Evolutionary conservation across 2,113 vertebrate species (phyloP).

Genomic region (Hypocryptadius cinnamomeus): DNA sequence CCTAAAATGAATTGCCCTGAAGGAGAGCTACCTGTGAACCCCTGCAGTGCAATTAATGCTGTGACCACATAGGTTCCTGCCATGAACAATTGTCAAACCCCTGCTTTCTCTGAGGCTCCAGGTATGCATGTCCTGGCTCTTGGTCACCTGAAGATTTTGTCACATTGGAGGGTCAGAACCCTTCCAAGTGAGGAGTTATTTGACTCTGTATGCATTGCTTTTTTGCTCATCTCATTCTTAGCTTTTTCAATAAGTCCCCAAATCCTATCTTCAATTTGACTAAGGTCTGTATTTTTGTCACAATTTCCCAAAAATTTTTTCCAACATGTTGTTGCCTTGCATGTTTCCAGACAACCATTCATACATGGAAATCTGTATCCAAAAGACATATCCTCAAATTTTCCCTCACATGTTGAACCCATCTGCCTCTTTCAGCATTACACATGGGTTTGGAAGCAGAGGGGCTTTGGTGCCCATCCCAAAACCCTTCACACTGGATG

Average conservation of each 20-base stretch:
- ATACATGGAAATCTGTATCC: neutral
- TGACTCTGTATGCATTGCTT: neutral
- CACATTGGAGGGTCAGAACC: neutral
- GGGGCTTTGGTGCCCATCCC: neutral
- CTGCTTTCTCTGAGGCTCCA: neutral
- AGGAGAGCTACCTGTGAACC: neutral
- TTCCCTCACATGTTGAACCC: fast-evolving
- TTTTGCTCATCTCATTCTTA: neutral
- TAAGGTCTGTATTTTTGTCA: neutral
- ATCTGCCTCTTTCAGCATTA: neutral
- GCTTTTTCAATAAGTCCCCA: neutral
- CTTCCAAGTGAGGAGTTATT: neutral
- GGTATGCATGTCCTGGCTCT: neutral
- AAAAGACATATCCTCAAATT: neutral
- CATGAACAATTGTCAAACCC: neutral
- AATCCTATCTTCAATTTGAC: neutral
- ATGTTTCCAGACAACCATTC: neutral
- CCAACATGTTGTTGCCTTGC: neutral
- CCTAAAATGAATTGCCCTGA: neutral
- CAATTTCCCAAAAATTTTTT: neutral
- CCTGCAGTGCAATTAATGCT: neutral
- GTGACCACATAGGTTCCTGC: neutral
- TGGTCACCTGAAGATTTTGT: neutral
- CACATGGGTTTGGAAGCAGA: neutral
- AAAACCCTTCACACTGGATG: neutral